Percentiles rank a stretch among this genome's conserved stretches.
These are phyloP conservation scores for Scytalopus superciliaris DNA, from an alignment of 2,113 vertebrate genomes.

Conservation along the genomic window DNA sequence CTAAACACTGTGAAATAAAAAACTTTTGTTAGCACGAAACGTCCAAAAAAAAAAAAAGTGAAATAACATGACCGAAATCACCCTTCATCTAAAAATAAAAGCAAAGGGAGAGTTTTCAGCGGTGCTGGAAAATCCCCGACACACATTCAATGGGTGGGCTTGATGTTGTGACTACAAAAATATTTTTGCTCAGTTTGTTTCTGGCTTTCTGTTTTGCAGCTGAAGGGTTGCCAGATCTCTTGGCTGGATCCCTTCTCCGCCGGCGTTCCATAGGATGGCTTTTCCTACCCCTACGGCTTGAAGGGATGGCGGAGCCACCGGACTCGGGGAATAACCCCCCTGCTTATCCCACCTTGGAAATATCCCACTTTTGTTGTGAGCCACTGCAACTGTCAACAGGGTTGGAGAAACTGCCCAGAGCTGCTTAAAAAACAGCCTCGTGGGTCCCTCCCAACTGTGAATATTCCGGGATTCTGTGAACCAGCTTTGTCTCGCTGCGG, in stretches of 20 bases:
- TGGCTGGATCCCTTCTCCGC: not conserved
- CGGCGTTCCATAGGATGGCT: fast-evolving
- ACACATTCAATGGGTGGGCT: not conserved
- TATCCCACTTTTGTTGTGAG: not conserved
- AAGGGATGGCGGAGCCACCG: fast-evolving
- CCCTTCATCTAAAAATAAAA: constrained; percentile 28
- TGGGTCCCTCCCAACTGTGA: not conserved
- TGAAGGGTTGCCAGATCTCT: not conserved
- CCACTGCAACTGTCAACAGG: not conserved
- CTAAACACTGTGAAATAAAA: not conserved
- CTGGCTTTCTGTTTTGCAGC: constrained; percentile 34
- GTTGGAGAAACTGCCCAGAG: not conserved
- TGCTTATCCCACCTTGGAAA: not conserved
- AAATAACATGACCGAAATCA: not conserved
- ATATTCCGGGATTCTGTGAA: not conserved
- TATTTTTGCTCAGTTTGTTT: constrained; percentile 18
- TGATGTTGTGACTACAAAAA: constrained; percentile 15
- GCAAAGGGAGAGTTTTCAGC: not conserved
- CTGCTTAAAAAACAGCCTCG: not conserved
- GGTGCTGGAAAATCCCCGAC: constrained; percentile 24
- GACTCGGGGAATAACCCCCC: fast-evolving
- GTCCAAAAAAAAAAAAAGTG: not conserved
- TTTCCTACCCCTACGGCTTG: not conserved
- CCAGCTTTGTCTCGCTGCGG: fast-evolving
- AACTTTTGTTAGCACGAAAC: not conserved